Evolutionary conservation across 2,113 vertebrate species (phyloP), one percentile per base, ranked within the genome.

Genomic region (Pangasianodon hypophthalmus): DNA sequence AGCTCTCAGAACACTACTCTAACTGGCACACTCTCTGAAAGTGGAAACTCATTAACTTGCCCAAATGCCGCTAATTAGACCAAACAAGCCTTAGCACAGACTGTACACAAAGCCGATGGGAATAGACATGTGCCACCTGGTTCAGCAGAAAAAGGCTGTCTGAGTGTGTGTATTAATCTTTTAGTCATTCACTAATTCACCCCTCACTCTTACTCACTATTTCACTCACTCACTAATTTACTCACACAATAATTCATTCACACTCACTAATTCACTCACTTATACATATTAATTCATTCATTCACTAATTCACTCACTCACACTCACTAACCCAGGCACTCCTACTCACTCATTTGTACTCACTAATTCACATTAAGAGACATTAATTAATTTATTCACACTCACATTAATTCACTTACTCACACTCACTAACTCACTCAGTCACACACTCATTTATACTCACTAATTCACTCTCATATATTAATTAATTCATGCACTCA

Each of bases 1-100:
- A 50, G 75, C 75, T 79, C 24, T 79, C 75, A 48, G 75, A 50
- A 29, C 75, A 79, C 75, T 48, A 50, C 46, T 29, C 75, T 79
- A 14, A 29, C 46, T 50, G 75, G 75, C 44, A 77, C 73, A 13
- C 73, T 48, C 73, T 48, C 73, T 77, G 21, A 48, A 77, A 79
- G 75, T 50, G 75, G 46, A 79, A 79, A 50, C 75, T 79, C 75
- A 79, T 79, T 79, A 79, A 50, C 75, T 79, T 16, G 24, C 26
- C 75, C 24, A 79, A 79, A 14, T 79, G 75, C 44, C 2, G 24
- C 44, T 79, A 79, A 79, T 79, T 77, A 77, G 75, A 29, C 75
- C 24, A 79, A 79, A 50, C 46, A 79, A 50, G 75, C 75, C 26
- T 48, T 16, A 79, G 75, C 46, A 50, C 75, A 79, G 75, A 79